Conservation (phyloP, 2,888 invertebrate genomes). For the Cataglyphis albicans region DNA sequence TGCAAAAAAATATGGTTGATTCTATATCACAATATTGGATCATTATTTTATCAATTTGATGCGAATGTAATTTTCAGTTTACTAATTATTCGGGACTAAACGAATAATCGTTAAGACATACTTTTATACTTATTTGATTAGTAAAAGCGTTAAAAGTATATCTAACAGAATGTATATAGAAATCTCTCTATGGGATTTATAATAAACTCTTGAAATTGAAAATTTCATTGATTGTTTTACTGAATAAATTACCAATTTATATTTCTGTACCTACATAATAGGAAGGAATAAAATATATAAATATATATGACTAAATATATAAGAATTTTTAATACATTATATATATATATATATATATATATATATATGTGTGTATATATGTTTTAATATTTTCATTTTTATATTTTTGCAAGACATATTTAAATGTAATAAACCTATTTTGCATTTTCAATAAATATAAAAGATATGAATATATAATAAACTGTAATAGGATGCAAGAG, state of each 20-base stretch:
- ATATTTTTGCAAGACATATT: neutral
- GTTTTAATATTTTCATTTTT: neutral
- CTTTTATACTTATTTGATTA: constrained; percentile 72
- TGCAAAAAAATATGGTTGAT: neutral
- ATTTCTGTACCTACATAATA: neutral
- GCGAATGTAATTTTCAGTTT: constrained; percentile 6
- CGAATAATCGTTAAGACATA: constrained; percentile 52
- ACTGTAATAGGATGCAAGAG: neutral
- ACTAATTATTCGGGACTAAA: constrained; percentile 43
- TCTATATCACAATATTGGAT: neutral
- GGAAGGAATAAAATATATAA: neutral
- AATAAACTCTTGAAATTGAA: constrained; percentile 68
- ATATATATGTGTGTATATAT: neutral
- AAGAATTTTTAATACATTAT: neutral
- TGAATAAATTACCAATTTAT: constrained; percentile 1
- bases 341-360: too few species aligned
- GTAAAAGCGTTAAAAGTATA: constrained; percentile 57
- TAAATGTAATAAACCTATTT: neutral
- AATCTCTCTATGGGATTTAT: constrained; percentile 63
- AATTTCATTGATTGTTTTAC: constrained; percentile 12
- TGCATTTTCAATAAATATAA: neutral
- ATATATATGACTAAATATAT: neutral
- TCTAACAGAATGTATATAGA: constrained; percentile 70
- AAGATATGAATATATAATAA: neutral
- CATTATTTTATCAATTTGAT: neutral